Evolutionary conservation across 1,140 invertebrate genomes (phyloP), one percentile per base, ranked within the genome.

Genomic region (Megathymus violae): DNA sequence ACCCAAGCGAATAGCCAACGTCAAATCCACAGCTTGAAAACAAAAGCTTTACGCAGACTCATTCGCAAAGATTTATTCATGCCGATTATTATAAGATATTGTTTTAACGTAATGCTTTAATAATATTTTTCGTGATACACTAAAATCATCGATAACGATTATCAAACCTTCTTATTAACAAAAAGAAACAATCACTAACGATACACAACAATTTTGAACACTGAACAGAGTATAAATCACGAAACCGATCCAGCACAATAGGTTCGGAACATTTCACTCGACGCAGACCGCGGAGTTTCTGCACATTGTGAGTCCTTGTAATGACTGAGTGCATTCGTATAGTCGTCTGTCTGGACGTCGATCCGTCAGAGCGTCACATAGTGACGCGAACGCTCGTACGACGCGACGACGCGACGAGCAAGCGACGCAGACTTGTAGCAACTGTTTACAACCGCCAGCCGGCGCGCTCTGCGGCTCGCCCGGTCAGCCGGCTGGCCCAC

Each of bases 371-470:
- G 22, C 46, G 56, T 38, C 31, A 36, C 22, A n/a, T n/a, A n/a
- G 51, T 43, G 34, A 15, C 9, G 25, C 38, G 27, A 22, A 36
- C 5, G 52, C n/a, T 58, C 52, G 46, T 41, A 50, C 46, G 47
- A 43, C 36, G 41, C 46, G 17, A 46, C 64, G 51, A 22, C 22
- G 65, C 73, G 74, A 77, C 72, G 61, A 69, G 70, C 71, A 66
- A 74, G 76, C 71, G 61, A 56, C 73, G 52, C 76, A 71, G 63
- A 64, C 72, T 65, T 71, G 68, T 74, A 71, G 68, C 76, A 74
- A 83, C 77, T 88, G 85, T 83, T 82, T 82, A 87, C 85, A 75
- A 81, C 82, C 47, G 27, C 47, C n/a, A n/a, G n/a, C n/a, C n/a
- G n/a, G n/a, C 69, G 67, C 69, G 67, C 66, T 63, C 41, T 56